phyloP scores from a whole-genome alignment of 2,113 vertebrate genomes.

The Zosterops lateralis region DNA sequence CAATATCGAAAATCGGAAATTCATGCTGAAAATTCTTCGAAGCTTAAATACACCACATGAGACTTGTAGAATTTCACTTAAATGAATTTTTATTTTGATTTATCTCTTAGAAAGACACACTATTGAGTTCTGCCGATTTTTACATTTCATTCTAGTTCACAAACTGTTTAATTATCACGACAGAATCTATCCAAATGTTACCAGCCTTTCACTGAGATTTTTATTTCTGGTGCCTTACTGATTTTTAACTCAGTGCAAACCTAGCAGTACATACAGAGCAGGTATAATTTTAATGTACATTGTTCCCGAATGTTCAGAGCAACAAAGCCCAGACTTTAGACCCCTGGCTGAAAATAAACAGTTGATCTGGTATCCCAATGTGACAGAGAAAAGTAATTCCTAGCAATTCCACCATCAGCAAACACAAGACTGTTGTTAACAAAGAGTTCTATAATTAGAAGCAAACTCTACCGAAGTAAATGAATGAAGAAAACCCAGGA shows the following conservation, averaged over 20 bases:
- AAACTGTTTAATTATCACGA: not conserved
- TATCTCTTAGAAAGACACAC: not conserved
- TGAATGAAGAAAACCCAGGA: not conserved
- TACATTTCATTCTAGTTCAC: accelerated
- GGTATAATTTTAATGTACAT: not conserved
- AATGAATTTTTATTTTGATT: not conserved
- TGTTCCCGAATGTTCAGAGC: not conserved
- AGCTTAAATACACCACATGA: not conserved
- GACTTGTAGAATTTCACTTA: not conserved
- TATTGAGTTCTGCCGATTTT: not conserved
- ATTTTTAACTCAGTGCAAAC: not conserved
- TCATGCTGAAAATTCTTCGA: not conserved
- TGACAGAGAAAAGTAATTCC: not conserved
- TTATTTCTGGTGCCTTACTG: not conserved
- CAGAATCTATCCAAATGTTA: not conserved
- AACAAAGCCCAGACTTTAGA: not conserved
- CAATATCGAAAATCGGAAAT: not conserved
- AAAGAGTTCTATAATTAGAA: not conserved
- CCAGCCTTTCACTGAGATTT: not conserved
- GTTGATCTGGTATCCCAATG: not conserved
- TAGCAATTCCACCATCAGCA: not conserved
- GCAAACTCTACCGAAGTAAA: not conserved
- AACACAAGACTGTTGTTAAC: not conserved
- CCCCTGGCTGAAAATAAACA: not conserved
- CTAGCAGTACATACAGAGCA: not conserved